phyloP scores from a whole-genome alignment of 1,140 invertebrate species.

The Brachionus angularis region DNA sequence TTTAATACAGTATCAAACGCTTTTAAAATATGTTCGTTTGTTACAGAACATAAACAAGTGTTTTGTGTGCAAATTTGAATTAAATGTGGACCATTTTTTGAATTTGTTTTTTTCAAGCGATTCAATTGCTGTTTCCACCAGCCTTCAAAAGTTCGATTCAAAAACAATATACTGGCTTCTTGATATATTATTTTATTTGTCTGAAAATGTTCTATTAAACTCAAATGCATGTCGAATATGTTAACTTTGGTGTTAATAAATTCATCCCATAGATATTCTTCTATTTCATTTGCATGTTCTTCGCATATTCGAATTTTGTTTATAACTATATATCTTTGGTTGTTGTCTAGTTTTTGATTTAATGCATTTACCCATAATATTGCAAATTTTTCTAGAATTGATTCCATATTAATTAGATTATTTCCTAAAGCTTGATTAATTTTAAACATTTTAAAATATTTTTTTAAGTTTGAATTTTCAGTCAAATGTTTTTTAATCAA shows the following conservation, averaged over 20 bases:
- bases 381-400: slow-evolving; percentile 19
- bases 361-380: slow-evolving; percentile 9
- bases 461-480: slow-evolving; percentile 14
- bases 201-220: slow-evolving; percentile 23
- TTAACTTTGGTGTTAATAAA: slow-evolving; percentile 4
- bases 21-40: neutral
- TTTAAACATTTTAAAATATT: slow-evolving; percentile 5
- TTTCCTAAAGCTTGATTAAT: too few relatives aligned
- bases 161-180: slow-evolving; percentile 8
- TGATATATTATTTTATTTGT: neutral
- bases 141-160: slow-evolving; percentile 14
- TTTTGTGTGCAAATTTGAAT: neutral
- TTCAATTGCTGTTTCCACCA: slow-evolving; percentile 33
- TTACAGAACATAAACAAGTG: neutral
- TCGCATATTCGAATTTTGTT: slow-evolving; percentile 5
- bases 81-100: slow-evolving; percentile 10
- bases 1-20: neutral
- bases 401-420: slow-evolving; percentile 20
- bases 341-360: neutral
- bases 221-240: slow-evolving; percentile 1
- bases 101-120: neutral
- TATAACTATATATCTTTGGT: neutral
- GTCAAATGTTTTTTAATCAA: too few relatives aligned
- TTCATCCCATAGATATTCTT: slow-evolving; percentile 25
- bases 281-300: neutral